phyloP scores from a whole-genome alignment of 2,113 vertebrate genomes.

The Pontoporia blainvillei region DNA sequence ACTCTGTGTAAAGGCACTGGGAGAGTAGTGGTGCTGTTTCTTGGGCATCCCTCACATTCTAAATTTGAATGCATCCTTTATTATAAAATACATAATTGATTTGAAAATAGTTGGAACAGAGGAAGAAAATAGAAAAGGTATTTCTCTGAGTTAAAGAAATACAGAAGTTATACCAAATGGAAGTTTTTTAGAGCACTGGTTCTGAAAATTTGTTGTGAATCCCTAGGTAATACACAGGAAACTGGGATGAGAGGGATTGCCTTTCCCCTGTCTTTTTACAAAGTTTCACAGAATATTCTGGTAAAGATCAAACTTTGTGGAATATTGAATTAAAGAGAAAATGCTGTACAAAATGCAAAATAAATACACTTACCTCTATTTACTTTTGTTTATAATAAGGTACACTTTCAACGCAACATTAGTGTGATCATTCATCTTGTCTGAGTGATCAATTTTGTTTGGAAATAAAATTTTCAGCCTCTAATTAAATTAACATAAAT shows the following conservation, averaged over 20 bases:
- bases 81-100: background rate
- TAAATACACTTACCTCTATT: background rate
- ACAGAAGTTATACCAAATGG: background rate
- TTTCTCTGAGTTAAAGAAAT: background rate
- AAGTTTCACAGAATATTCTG: background rate
- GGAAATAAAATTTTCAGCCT: background rate
- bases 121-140: background rate
- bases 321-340: background rate
- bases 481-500: background rate
- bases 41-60: background rate
- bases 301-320: background rate
- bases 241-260: background rate
- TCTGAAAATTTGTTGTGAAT: background rate
- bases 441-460: background rate
- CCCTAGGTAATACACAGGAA: background rate
- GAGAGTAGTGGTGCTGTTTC: background rate
- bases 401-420: background rate
- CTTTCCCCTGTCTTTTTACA: background rate
- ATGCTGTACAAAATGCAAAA: background rate
- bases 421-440: background rate
- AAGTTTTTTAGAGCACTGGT: background rate
- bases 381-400: background rate
- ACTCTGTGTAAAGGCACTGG: background rate
- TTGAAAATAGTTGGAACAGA: background rate
- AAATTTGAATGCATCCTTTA: background rate